phyloP scores from a whole-genome alignment of 1,140 invertebrate species.

The Pachyrhynchus sulphureomaculatus region DNA sequence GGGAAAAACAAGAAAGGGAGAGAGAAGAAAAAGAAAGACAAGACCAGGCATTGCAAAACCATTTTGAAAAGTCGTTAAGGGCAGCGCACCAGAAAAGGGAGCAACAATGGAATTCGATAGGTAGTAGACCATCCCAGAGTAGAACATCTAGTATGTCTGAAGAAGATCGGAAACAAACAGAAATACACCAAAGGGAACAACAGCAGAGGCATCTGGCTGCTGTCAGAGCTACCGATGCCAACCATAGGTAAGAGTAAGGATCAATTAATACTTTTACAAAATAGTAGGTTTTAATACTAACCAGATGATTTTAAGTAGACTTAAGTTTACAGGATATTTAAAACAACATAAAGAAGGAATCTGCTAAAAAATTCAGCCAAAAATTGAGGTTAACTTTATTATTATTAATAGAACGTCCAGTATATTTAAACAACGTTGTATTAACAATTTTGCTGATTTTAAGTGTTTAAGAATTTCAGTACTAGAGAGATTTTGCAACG shows the following conservation, averaged over 20 bases:
- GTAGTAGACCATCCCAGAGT: constrained; percentile 44
- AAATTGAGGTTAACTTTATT: too few relatives aligned
- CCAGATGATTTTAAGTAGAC: too few relatives aligned
- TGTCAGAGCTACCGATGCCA: constrained; percentile 22
- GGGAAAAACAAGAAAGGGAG: constrained; percentile 56
- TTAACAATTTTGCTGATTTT: too few relatives aligned
- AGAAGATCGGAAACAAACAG: constrained; percentile 43
- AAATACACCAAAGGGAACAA: constrained; percentile 36
- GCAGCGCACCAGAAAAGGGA: constrained; percentile 71
- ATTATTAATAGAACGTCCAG: too few relatives aligned
- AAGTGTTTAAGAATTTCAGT: too few relatives aligned
- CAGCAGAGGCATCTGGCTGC: constrained; percentile 48
- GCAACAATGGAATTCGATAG: constrained; percentile 53
- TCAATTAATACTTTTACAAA: too few relatives aligned
- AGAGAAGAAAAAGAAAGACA: constrained; percentile 61
- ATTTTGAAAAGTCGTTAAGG: constrained; percentile 87
- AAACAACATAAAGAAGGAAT: too few relatives aligned
- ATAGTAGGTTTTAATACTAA: too few relatives aligned
- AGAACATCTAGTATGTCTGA: constrained; percentile 46
- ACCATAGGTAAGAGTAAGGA: constrained; percentile 14
- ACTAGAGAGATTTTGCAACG: too few relatives aligned
- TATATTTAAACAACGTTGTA: too few relatives aligned
- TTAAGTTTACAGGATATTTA: too few relatives aligned
- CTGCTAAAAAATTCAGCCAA: too few relatives aligned
- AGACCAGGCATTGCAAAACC: constrained; percentile 81